Conservation (phyloP, 2,113 vertebrate species). For the Toxotes chatareus region DNA sequence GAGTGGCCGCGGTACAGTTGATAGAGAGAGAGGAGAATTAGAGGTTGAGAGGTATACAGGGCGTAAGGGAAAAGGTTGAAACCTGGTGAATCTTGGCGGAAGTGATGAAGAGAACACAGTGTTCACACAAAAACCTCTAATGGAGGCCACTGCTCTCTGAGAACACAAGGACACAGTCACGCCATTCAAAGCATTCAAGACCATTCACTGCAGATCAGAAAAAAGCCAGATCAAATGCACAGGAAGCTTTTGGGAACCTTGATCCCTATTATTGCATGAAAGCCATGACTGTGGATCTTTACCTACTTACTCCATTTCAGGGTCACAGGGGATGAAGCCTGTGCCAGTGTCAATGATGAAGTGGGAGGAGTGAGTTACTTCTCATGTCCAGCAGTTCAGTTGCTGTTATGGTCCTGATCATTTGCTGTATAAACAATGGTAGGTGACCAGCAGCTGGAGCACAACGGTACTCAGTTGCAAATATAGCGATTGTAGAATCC, state of each 20-base stretch:
- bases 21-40: slow-evolving; percentile 18
- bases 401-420: background rate
- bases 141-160: slow-evolving; percentile 28
- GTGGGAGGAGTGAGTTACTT: background rate
- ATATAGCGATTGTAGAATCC: background rate
- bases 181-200: slow-evolving; percentile 15
- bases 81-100: slow-evolving; percentile 58
- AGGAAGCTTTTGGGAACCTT: slow-evolving; percentile 2
- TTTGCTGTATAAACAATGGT: background rate
- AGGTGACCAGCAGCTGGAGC: background rate
- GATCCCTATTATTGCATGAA: slow-evolving; percentile 12
- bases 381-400: background rate
- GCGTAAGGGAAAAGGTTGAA: slow-evolving; percentile 42
- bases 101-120: slow-evolving; percentile 15
- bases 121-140: slow-evolving; percentile 47
- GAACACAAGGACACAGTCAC: slow-evolving; percentile 32
- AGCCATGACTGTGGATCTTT: background rate
- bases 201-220: background rate
- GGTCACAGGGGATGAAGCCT: background rate
- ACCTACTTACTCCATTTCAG: background rate
- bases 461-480: background rate
- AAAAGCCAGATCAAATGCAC: slow-evolving; percentile 18
- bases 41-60: slow-evolving; percentile 35
- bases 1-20: background rate
- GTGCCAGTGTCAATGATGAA: background rate